Base-by-base conservation (phyloP, 2,113 vertebrate species). In the Falcunculus frontatus region DNA sequence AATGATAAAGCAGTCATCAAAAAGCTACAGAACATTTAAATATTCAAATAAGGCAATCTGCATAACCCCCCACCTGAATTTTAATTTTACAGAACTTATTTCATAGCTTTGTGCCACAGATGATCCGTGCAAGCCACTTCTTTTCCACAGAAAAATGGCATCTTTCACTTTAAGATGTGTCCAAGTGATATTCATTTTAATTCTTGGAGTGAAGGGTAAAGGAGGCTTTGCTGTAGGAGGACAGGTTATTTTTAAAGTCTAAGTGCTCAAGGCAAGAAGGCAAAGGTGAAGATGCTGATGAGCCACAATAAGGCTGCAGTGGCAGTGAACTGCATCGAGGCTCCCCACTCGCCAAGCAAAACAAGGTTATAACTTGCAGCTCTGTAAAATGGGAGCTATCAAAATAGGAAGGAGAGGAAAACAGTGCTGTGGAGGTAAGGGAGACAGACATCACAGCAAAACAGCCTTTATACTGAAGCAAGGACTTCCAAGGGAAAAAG, bases 1-100 rank as follows among this genome's bases (percentile, higher is more conserved):
- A 97, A 93, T 91, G 94, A 97, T 65, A 97, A 96, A 97, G 97
- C 88, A 97, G 75, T 96, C 96, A 97, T 96, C 96, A 97, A 94
- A 97, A 96, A 97, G 86, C 96, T 93, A 89, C 77, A 90, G 89
- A 94, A 90, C 62, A 90, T 97, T 97, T 97, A 96, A 96, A 90
- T 95, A 90, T 97, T 97, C 96, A 97, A 97, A 94, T 94, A 86
- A 91, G 69, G 84, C 77, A 94, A 97, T 95, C 79, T 91, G 74
- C 92, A 95, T 95, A 96, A 90, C 42, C 86, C 77, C 89, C 88
- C 60, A 87, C 81, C 49, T 91, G 90, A 96, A 97, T 93, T 97
- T 97, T 95, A 96, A 98, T 94, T 96, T 60, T 88, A 78, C 72
- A 89, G 68, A 87, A 96, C 72, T 92, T 95, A 92, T 35, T 96